Percentiles rank a stretch among this genome's conserved stretches.
phyloP scores from a whole-genome alignment of 1,140 invertebrate genomes.

The Drosophila sturtevanti region DNA sequence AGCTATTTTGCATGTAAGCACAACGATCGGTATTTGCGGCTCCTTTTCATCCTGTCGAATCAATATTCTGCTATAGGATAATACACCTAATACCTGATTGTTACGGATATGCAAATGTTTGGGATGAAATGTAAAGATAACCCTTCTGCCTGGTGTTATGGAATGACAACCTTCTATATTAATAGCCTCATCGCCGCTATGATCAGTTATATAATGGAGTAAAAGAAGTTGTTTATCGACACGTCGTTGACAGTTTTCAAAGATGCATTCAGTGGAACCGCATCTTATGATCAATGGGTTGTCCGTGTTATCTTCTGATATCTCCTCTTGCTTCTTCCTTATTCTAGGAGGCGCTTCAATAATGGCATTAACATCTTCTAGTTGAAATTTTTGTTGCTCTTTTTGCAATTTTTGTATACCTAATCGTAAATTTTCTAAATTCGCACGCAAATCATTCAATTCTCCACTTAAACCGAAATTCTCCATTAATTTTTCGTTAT shows the following conservation, averaged over 20 bases:
- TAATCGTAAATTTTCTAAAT: slow-evolving; percentile 8
- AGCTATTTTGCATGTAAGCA: slow-evolving; percentile 49
- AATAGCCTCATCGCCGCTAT: slow-evolving; percentile 16
- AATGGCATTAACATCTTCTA: slow-evolving; percentile 29
- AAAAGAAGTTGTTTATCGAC: slow-evolving; percentile 60
- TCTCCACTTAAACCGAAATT: slow-evolving; percentile 7
- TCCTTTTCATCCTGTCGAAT: slow-evolving; percentile 16
- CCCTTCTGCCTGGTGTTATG: slow-evolving; percentile 29
- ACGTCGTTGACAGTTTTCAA: slow-evolving; percentile 31
- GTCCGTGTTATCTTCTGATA: background rate
- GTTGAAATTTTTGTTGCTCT: background rate
- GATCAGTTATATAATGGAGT: slow-evolving; percentile 64
- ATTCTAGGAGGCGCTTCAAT: background rate
- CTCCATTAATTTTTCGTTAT: background rate
- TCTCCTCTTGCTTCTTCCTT: too few relatives aligned
- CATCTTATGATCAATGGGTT: slow-evolving; percentile 24
- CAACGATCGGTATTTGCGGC: slow-evolving; percentile 46
- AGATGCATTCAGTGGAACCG: slow-evolving; percentile 40
- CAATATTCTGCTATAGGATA: slow-evolving; percentile 31
- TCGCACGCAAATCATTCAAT: slow-evolving; percentile 1
- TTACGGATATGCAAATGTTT: slow-evolving; percentile 12
- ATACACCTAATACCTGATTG: slow-evolving; percentile 51
- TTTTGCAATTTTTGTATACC: slow-evolving; percentile 19
- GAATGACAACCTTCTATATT: slow-evolving; percentile 17
- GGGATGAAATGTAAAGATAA: slow-evolving; percentile 39